Percentiles rank a stretch among this genome's conserved stretches.
These are phyloP conservation scores for Hirudo medicinalis DNA, from an alignment of 1,140 invertebrate species.

Conservation along the genomic window DNA sequence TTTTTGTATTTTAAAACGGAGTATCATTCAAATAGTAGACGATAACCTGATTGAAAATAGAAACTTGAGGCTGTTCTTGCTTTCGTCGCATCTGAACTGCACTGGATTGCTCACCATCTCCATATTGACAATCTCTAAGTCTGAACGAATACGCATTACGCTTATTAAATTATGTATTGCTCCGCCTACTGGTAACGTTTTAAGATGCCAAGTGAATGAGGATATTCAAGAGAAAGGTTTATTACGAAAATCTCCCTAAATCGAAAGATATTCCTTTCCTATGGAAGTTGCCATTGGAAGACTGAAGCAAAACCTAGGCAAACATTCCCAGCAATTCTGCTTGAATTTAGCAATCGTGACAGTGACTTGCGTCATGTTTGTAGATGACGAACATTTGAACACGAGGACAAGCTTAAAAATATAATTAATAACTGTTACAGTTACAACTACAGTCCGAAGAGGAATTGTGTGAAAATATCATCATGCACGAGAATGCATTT, in stretches of 20 bases:
- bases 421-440: too few relatives aligned
- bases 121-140: slow-evolving; percentile 10
- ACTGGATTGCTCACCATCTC: slow-evolving; percentile 21
- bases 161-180: too few relatives aligned
- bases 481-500: too few relatives aligned
- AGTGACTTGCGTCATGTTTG: too few relatives aligned
- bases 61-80: slow-evolving; percentile 1
- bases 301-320: neutral
- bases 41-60: slow-evolving; percentile 17
- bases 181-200: too few relatives aligned
- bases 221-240: neutral
- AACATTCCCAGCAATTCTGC: too few relatives aligned
- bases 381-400: neutral
- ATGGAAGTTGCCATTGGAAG: neutral
- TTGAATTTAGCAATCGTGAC: too few relatives aligned
- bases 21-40: neutral
- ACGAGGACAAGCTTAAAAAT: too few relatives aligned
- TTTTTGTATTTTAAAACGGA: too few relatives aligned
- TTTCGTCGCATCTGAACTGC: slow-evolving; percentile 8
- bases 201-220: neutral
- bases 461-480: too few relatives aligned
- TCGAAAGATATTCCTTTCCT: neutral
- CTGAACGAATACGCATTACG: neutral
- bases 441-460: too few relatives aligned
- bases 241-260: neutral